Percentiles rank a stretch among this genome's conserved stretches.
These are phyloP conservation scores for Romanogobio albipinnatus DNA, from an alignment of 2,113 vertebrate species.

Conservation along the genomic window DNA sequence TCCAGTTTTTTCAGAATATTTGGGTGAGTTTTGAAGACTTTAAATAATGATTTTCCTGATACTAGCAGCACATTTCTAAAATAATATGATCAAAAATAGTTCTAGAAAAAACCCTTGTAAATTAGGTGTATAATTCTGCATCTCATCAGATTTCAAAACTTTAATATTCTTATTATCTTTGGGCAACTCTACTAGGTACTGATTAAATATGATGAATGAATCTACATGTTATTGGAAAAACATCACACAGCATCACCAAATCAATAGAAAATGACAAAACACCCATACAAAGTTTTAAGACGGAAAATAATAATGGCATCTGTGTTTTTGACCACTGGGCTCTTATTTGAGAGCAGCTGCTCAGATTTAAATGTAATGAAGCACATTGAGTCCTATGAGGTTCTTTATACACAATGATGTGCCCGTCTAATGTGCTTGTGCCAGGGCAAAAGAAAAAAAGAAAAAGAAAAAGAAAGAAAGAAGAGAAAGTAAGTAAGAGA, in stretches of 20 bases:
- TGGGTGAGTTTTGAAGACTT: background rate
- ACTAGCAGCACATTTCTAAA: background rate
- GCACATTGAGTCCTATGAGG: conserved; percentile 38
- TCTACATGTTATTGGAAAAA: conserved; percentile 54
- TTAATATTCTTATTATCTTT: conserved; percentile 19
- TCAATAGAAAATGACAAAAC: conserved; percentile 46
- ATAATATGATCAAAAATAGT: background rate
- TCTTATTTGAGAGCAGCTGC: conserved; percentile 76
- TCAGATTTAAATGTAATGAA: conserved; percentile 62
- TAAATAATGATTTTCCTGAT: background rate
- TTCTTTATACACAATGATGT: conserved; percentile 52
- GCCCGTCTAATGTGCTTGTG: conserved; percentile 30
- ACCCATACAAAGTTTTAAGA: conserved; percentile 45
- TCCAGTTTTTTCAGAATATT: background rate
- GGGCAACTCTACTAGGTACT: conserved; percentile 24
- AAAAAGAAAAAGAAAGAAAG: background rate
- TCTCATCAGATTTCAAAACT: background rate
- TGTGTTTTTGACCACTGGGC: conserved; percentile 82
- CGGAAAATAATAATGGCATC: conserved; percentile 63
- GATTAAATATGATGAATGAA: conserved; percentile 54
- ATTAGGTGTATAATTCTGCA: background rate
- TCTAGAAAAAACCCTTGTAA: background rate
- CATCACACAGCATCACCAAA: conserved; percentile 42
- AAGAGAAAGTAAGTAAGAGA: conserved; percentile 26
- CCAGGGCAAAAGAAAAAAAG: conserved; percentile 19